Base-by-base conservation (phyloP, 2,888 invertebrate species). In the Torymus aiolomorphi region DNA sequence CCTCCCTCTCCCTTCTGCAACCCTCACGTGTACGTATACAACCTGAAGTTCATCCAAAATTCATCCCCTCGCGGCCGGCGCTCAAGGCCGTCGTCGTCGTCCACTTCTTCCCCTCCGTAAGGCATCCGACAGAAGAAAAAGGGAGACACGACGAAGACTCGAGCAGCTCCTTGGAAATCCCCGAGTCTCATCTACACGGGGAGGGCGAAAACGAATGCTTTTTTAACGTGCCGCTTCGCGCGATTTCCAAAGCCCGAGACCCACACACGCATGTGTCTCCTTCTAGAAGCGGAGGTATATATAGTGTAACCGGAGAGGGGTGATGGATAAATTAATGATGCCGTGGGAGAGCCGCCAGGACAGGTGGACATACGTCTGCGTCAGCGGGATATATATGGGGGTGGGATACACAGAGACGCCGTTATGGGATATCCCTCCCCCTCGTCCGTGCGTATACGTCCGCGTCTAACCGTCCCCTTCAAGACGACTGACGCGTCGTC, bases 311-410 rank as follows among this genome's bases (percentile, higher is more conserved):
- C 69, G 49, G 18, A 56, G 75, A 62, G 80, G 73, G 81, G 82
- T 84, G 87, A 87, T 86, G 85, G 86, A 87, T 87, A 87, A 88
- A 88, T 87, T 88, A 85, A 87, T 87, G 86, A 87, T 86, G 82
- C 82, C 81, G 78, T 42, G 42, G 77, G 82, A 83, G 82, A 81
- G 82, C 82, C 79, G 80, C 62, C 81, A 57, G 80, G 84, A 84
- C 84, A 83, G 85, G 76, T 80, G 84, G 82, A 86, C 86, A 85
- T 86, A 85, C 84, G 85, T 86, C 84, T 84, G 83, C 82, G 85
- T 86, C 85, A 85, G 75, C 76, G 77, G 11, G 63, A 20, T 84
- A 71, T 81, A 83, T 80, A 82, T 67, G 67, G 73, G 76, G 42
- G 76, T 5, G 8, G 42, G 42, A 42, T 8, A 42, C 42, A 42